A percentile compares a stretch with the other conserved stretches of the same genome.
Conservation (phyloP, 2,113 vertebrate species). For the Melanocharis versteri region DNA sequence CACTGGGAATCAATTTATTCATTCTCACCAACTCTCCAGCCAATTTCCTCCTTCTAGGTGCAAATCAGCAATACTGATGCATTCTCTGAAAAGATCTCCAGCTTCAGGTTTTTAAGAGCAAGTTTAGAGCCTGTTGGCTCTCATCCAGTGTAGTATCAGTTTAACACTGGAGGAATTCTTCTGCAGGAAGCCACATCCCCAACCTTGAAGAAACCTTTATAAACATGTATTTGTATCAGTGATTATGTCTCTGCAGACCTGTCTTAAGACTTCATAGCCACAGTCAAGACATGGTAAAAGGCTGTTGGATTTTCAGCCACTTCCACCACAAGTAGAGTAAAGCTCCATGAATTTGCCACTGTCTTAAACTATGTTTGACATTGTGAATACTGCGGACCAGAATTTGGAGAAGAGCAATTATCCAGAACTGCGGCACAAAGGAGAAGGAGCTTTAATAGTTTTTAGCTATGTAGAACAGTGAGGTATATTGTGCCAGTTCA, state of each 20-base stretch:
- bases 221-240: not conserved
- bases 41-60: slow-evolving; percentile 57
- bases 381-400: not conserved
- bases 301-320: not conserved
- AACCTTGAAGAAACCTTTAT: not conserved
- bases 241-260: not conserved
- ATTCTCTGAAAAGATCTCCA: slow-evolving; percentile 10
- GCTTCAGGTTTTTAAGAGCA: not conserved
- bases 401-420: not conserved
- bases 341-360: not conserved
- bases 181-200: not conserved
- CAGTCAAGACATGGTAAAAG: not conserved
- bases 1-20: slow-evolving; percentile 68
- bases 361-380: not conserved
- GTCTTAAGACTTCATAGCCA: not conserved
- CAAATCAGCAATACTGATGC: slow-evolving; percentile 64
- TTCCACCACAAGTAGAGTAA: not conserved
- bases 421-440: not conserved
- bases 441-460: not conserved
- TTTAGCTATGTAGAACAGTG: not conserved
- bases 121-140: not conserved
- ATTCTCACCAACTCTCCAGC: slow-evolving; percentile 58
- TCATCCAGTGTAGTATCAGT: not conserved
- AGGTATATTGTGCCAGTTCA: not conserved
- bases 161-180: slow-evolving; percentile 12